These are phyloP conservation scores for Beaufortia kweichowensis DNA, from an alignment of 2,113 vertebrate genomes.

Conservation along the genomic window DNA sequence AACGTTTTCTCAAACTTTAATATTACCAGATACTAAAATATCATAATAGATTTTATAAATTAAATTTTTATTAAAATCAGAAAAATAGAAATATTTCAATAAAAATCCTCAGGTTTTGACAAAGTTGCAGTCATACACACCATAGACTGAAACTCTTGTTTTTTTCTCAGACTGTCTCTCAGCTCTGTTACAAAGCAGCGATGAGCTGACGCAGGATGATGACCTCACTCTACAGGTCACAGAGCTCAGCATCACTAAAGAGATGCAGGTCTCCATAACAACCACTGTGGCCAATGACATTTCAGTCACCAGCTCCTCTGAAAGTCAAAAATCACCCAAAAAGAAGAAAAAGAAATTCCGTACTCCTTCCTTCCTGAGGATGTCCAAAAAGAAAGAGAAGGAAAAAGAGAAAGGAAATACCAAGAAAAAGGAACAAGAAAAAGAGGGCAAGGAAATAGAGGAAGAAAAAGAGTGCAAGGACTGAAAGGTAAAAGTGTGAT, in stretches of 20 bases:
- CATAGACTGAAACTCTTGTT: background rate
- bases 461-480: conserved; percentile 27
- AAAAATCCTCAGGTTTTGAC: too few species aligned
- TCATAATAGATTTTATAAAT: too few species aligned
- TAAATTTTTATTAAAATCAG: too few species aligned
- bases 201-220: conserved; percentile 68
- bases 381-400: conserved; percentile 71
- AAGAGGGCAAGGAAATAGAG: background rate
- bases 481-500: background rate
- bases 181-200: conserved; percentile 69
- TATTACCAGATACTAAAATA: too few species aligned
- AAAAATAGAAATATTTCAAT: too few species aligned
- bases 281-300: conserved; percentile 64
- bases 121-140: background rate
- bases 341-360: conserved; percentile 76
- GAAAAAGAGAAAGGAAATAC: conserved; percentile 33
- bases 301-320: conserved; percentile 61
- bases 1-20: too few species aligned
- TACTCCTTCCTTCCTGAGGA: conserved; percentile 73
- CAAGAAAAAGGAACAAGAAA: background rate
- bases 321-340: conserved; percentile 70
- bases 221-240: conserved; percentile 70
- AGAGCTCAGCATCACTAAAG: conserved; percentile 67
- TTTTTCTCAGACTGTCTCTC: conserved; percentile 39
- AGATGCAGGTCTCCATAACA: conserved; percentile 68